Evolutionary conservation across 92 coral and sea anemone species (phyloP).

Genomic region (Heteractis magnifica): DNA sequence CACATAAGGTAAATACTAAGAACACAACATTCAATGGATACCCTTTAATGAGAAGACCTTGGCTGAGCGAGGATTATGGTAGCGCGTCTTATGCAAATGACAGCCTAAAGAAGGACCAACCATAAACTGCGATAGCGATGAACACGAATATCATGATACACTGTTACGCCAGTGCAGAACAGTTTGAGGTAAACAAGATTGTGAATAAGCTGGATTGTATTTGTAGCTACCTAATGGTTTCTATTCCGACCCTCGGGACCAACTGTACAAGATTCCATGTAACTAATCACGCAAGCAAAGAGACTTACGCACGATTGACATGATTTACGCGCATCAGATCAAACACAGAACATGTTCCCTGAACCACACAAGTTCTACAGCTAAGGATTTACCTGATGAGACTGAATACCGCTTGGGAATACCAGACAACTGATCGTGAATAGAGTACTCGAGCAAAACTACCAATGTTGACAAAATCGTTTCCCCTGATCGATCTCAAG

Average conservation of each 20-base stretch:
- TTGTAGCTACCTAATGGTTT: neutral
- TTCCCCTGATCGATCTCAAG: conserved; percentile 33
- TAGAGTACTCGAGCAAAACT: conserved; percentile 28
- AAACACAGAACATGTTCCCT: conserved; percentile 7
- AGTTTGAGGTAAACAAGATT: neutral
- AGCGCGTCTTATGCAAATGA: conserved; percentile 37
- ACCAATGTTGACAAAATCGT: conserved; percentile 47
- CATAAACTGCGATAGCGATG: neutral
- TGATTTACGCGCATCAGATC: conserved; percentile 10
- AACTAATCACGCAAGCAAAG: conserved; percentile 34
- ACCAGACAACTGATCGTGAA: conserved; percentile 4
- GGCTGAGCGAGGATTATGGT: conserved; percentile 26
- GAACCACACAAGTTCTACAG: neutral
- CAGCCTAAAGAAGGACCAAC: conserved; percentile 8
- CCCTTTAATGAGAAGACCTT: neutral
- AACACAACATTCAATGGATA: neutral
- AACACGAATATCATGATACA: neutral
- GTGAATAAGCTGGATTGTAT: neutral
- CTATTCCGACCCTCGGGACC: conserved; percentile 26
- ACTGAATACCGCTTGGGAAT: conserved; percentile 15
- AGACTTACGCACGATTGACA: conserved; percentile 27
- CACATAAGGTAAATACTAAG: conserved; percentile 9
- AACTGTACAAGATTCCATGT: conserved; percentile 15
- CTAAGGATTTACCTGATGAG: conserved; percentile 11
- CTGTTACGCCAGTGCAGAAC: neutral